phyloP scores from a whole-genome alignment of 37 sponge, comb jelly and placozoan genomes.

The Eunapius fragilis region DNA sequence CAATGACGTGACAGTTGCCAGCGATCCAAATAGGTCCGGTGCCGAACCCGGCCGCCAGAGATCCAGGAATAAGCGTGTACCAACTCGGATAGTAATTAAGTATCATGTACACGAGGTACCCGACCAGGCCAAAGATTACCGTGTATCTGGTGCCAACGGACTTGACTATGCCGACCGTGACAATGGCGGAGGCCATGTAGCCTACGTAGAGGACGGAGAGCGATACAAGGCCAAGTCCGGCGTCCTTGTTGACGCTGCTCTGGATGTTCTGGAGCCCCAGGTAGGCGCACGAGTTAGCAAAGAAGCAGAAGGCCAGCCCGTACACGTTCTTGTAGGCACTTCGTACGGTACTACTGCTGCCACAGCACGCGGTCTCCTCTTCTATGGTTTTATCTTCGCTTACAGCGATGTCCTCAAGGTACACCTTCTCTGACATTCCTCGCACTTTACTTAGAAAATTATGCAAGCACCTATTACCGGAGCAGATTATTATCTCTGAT shows the following conservation, averaged over 20 bases:
- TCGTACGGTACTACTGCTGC: not conserved
- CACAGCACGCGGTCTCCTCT: not conserved
- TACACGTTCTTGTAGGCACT: constrained; percentile 17
- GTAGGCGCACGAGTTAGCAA: not conserved
- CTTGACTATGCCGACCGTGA: not conserved
- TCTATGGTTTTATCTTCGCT: not conserved
- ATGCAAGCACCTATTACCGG: too few relatives aligned
- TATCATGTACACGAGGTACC: not conserved
- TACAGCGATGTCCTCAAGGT: not conserved
- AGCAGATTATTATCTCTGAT: too few relatives aligned
- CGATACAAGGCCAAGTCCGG: constrained; percentile 16
- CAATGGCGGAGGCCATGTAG: not conserved
- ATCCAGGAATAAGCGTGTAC: constrained; percentile 57
- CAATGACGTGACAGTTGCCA: constrained; percentile 7
- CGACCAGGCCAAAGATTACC: not conserved
- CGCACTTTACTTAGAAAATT: not conserved
- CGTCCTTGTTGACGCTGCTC: constrained; percentile 21
- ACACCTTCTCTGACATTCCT: not conserved
- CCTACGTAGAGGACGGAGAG: constrained; percentile 30
- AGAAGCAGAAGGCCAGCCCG: not conserved
- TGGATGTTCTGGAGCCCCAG: constrained; percentile 32
- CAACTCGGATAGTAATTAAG: constrained; percentile 46
- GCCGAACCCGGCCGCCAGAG: constrained; percentile 21
- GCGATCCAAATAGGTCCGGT: constrained; percentile 30
- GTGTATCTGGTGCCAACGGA: constrained; percentile 10